A percentile compares a stretch with the other conserved stretches of the same genome.
Evolutionary conservation across 2,113 vertebrate species (phyloP).

Genomic region (Paratilapia polleni): DNA sequence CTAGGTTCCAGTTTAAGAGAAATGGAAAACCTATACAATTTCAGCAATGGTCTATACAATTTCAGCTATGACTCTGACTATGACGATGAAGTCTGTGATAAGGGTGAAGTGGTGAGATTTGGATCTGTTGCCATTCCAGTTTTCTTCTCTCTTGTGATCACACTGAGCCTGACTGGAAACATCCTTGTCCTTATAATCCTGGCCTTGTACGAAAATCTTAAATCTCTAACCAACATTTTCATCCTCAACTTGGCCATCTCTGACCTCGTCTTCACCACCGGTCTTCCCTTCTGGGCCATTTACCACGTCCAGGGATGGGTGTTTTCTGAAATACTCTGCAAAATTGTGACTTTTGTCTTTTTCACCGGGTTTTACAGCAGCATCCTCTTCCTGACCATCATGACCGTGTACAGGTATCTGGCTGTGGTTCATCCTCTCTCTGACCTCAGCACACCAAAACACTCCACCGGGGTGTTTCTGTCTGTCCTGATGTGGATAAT

Average conservation of each 20-base stretch:
- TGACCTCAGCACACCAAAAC: conserved; percentile 45
- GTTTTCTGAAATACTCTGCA: conserved; percentile 84
- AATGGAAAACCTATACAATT: not conserved
- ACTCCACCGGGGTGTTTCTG: conserved; percentile 54
- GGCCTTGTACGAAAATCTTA: conserved; percentile 85
- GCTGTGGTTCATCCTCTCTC: conserved; percentile 84
- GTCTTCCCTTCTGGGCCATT: conserved; percentile 86
- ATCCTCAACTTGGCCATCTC: conserved; percentile 90
- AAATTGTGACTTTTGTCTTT: conserved; percentile 84
- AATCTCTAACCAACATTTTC: conserved; percentile 88
- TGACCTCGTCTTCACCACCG: conserved; percentile 86
- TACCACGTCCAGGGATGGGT: conserved; percentile 83
- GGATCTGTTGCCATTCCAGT: conserved; percentile 71
- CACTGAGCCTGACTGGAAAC: conserved; percentile 88
- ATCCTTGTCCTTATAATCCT: conserved; percentile 87
- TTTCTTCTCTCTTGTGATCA: conserved; percentile 82
- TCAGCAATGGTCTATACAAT: not conserved
- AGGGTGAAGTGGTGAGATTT: conserved; percentile 49
- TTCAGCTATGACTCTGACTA: not conserved
- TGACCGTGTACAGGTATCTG: conserved; percentile 88
- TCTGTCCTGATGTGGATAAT: conserved; percentile 79
- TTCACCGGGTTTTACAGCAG: conserved; percentile 89
- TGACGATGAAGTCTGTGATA: conserved; percentile 77
- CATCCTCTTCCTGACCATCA: conserved; percentile 86
- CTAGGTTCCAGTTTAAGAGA: not conserved